phyloP scores from a whole-genome alignment of 2,113 vertebrate species.

The Chascanopsetta lugubris region DNA sequence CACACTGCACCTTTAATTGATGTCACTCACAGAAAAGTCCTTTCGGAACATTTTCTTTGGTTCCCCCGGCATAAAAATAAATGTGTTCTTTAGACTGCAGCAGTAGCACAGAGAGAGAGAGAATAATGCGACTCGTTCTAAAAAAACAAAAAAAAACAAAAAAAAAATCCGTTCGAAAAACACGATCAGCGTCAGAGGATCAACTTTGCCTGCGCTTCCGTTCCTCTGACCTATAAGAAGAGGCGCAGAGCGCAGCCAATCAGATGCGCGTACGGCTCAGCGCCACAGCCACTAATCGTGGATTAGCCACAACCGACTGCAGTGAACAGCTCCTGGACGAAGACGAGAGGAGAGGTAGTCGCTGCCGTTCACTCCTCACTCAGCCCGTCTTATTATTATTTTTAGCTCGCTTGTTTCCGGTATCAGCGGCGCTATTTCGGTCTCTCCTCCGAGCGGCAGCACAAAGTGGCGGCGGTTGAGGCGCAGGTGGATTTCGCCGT shows the following conservation, averaged over 20 bases:
- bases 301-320: constrained; percentile 74
- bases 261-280: constrained; percentile 53
- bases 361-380: constrained; percentile 50
- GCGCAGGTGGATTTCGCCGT: constrained; percentile 12
- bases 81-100: too few species aligned
- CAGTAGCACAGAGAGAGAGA: too few species aligned
- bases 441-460: constrained; percentile 31
- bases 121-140: too few species aligned
- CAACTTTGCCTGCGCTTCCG: constrained; percentile 36
- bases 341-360: constrained; percentile 18
- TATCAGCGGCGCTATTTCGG: constrained; percentile 20
- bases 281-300: constrained; percentile 65
- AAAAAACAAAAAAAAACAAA: background rate
- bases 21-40: too few species aligned
- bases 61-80: too few species aligned
- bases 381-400: constrained; percentile 60
- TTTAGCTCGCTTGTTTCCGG: constrained; percentile 58
- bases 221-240: constrained; percentile 56
- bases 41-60: too few species aligned
- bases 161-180: background rate
- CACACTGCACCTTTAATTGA: too few species aligned
- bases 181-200: constrained; percentile 7
- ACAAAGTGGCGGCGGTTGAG: too few species aligned
- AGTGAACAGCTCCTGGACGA: constrained; percentile 60
- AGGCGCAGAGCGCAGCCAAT: constrained; percentile 71